Percentiles rank a stretch among this genome's conserved stretches.
Evolutionary conservation across 2,888 invertebrate species (phyloP).

Genomic region (Clostera curtula): DNA sequence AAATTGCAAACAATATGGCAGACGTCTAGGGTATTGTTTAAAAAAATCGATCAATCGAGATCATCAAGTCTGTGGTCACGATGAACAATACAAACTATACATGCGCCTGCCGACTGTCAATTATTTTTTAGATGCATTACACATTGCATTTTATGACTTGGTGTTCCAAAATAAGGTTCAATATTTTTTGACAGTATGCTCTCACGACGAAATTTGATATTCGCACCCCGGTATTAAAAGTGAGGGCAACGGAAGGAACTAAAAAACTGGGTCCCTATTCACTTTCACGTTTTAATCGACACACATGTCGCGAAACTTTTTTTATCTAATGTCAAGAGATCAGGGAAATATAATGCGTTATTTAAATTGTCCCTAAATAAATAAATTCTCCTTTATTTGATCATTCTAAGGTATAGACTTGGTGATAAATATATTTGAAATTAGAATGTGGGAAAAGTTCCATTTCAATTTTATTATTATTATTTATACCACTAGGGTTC

Average conservation of each 20-base stretch:
- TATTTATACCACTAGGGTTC: too few relatives aligned
- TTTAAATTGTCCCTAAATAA: conserved; percentile 4
- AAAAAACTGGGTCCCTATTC: conserved; percentile 63
- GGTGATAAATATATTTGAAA: too few relatives aligned
- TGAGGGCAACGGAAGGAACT: conserved; percentile 71
- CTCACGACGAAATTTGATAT: conserved; percentile 62
- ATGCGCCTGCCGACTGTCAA: conserved; percentile 69
- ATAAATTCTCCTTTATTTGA: too few relatives aligned
- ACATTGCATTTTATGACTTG: conserved; percentile 24
- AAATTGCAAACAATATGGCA: conserved; percentile 59
- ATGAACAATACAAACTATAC: conserved; percentile 57
- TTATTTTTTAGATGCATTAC: conserved; percentile 23
- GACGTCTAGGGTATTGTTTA: conserved; percentile 32
- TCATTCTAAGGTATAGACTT: too few relatives aligned
- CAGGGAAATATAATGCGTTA: conserved; percentile 9
- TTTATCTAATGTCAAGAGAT: conserved; percentile 18
- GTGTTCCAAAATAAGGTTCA: conserved; percentile 14
- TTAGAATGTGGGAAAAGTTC: too few relatives aligned
- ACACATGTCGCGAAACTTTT: conserved; percentile 48
- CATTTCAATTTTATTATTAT: too few relatives aligned
- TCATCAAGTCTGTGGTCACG: conserved; percentile 59
- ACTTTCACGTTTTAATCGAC: conserved; percentile 63
- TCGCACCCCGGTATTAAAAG: conserved; percentile 64
- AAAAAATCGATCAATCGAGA: conserved; percentile 58
- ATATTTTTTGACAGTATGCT: conserved; percentile 15